Evolutionary conservation across 64 coral and sea anemone genomes (phyloP).

Genomic region (Montipora cactus): DNA sequence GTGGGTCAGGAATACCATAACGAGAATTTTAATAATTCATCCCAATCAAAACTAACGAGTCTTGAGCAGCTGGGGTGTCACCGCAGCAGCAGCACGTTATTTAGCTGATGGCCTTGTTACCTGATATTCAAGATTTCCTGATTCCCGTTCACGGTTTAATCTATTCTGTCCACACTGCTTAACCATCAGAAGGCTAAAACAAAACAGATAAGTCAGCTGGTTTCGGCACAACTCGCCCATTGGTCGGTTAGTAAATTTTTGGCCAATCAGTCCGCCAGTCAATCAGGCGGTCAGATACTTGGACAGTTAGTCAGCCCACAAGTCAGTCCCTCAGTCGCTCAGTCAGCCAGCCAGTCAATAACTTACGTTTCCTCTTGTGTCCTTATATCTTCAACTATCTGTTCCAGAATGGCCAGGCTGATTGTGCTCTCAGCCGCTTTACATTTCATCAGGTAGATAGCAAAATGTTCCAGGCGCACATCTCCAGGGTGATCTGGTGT

Average conservation of each 20-base stretch:
- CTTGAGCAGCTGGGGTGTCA: not conserved
- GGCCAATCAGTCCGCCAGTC: not conserved
- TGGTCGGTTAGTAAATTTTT: not conserved
- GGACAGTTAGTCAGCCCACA: not conserved
- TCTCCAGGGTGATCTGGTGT: constrained; percentile 63
- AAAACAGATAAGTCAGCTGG: not conserved
- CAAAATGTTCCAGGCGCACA: constrained; percentile 88
- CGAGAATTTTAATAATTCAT: not conserved
- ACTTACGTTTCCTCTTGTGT: constrained; percentile 51
- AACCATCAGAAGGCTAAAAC: constrained; percentile 28
- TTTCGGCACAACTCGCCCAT: not conserved
- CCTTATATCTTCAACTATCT: constrained; percentile 77
- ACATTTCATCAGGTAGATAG: constrained; percentile 83
- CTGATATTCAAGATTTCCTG: constrained; percentile 32
- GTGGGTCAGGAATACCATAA: not conserved
- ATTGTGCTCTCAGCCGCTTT: constrained; percentile 52
- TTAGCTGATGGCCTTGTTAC: not conserved
- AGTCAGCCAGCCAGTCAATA: not conserved
- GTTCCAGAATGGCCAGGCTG: constrained; percentile 78
- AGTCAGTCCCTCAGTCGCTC: too few species aligned
- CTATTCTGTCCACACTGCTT: constrained; percentile 50
- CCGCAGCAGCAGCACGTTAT: too few species aligned
- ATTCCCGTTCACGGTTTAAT: constrained; percentile 19
- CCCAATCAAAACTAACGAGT: not conserved
- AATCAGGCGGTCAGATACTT: not conserved